Evolutionary conservation across 2,113 vertebrate genomes (phyloP).

Genomic region (Chaetorhynchus papuensis): DNA sequence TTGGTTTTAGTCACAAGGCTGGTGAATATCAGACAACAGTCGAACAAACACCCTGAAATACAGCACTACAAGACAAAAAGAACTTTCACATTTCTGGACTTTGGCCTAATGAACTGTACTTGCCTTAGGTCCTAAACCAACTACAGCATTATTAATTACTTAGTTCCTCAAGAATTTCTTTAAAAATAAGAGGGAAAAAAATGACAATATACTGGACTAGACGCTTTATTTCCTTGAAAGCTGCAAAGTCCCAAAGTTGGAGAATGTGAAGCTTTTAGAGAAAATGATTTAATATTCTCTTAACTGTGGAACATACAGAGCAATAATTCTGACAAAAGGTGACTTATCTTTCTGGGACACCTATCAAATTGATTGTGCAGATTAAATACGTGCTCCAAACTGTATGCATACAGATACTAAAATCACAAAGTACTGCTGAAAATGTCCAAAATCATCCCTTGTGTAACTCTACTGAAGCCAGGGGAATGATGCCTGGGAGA

Average conservation of each 20-base stretch:
- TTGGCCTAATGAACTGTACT: background rate
- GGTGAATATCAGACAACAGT: background rate
- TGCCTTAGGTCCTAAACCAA: background rate
- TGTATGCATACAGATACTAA: slow-evolving; percentile 13
- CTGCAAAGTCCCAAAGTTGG: background rate
- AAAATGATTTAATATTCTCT: slow-evolving; percentile 45
- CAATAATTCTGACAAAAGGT: slow-evolving; percentile 42
- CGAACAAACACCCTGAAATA: background rate
- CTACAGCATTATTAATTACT: background rate
- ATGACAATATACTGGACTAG: background rate
- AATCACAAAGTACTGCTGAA: slow-evolving; percentile 22
- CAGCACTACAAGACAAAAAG: background rate
- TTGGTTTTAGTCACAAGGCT: background rate
- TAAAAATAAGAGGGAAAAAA: background rate
- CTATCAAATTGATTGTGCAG: slow-evolving; percentile 46
- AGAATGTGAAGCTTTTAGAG: slow-evolving; percentile 26
- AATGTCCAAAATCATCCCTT: slow-evolving; percentile 37
- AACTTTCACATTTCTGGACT: background rate
- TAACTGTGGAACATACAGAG: slow-evolving; percentile 15
- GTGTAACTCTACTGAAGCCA: slow-evolving; percentile 32
- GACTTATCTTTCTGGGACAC: slow-evolving; percentile 34
- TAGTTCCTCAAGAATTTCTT: background rate
- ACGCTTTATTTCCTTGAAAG: background rate
- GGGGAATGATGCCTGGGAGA: background rate
- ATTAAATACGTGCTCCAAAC: slow-evolving; percentile 42